Conservation (phyloP, 2,888 invertebrate genomes). For the Drosophila falleni region DNA sequence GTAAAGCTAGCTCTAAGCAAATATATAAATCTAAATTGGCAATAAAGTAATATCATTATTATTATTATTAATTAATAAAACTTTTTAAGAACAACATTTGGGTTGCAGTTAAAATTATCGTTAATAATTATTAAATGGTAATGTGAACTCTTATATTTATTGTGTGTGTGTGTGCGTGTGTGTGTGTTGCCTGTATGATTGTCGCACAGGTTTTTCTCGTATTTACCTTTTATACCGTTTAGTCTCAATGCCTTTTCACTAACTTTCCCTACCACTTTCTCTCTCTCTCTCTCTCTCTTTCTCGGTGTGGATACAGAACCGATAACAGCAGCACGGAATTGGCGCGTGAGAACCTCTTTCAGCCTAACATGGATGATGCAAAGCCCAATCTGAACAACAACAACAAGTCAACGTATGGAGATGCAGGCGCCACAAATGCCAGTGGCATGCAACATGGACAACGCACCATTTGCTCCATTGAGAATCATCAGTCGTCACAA, state of each 20-base stretch:
- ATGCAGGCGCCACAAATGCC: slow-evolving; percentile 19
- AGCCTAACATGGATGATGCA: slow-evolving; percentile 74
- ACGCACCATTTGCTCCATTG: slow-evolving; percentile 67
- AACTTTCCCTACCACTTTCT: slow-evolving; percentile 78
- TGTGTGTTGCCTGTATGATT: slow-evolving; percentile 11
- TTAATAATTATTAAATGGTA: not conserved
- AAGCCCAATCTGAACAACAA: slow-evolving; percentile 44
- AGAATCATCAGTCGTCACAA: slow-evolving; percentile 68
- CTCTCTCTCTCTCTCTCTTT: slow-evolving; percentile 73
- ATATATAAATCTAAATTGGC: too few species aligned
- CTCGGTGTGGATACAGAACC: slow-evolving; percentile 70
- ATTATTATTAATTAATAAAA: not conserved
- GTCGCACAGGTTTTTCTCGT: slow-evolving; percentile 56
- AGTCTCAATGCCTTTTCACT: slow-evolving; percentile 56
- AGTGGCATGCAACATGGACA: slow-evolving; percentile 18
- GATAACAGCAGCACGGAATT: slow-evolving; percentile 71
- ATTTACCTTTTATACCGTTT: slow-evolving; percentile 48
- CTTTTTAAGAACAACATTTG: not conserved
- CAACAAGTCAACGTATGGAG: slow-evolving; percentile 33
- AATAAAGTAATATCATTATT: too few species aligned
- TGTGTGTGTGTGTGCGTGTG: slow-evolving; percentile 1
- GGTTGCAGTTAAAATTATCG: not conserved
- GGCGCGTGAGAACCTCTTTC: slow-evolving; percentile 84
- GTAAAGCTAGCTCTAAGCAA: too few species aligned
- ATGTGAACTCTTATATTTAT: not conserved